phyloP scores from a whole-genome alignment of 2,797 vertebrate genomes.

The Mus spretus region DNA sequence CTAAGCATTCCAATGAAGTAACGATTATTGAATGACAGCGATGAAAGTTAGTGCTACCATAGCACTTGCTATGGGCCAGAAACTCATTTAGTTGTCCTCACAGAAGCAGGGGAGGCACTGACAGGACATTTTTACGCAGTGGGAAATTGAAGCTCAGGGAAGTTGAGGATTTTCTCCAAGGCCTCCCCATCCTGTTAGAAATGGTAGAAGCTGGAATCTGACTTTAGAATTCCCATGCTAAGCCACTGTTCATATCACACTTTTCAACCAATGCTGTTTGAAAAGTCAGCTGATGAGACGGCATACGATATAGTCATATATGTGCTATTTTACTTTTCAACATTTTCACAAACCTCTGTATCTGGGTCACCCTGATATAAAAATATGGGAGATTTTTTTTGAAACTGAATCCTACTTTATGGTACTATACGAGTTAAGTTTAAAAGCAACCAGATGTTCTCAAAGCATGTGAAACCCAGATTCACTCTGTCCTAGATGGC shows the following conservation, averaged over 20 bases:
- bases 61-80: not conserved
- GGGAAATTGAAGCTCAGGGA: constrained; percentile 1
- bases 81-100: not conserved
- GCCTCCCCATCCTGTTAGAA: not conserved
- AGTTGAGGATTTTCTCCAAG: constrained; percentile 6
- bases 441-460: constrained; percentile 85
- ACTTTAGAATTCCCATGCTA: not conserved
- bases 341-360: constrained; percentile 70
- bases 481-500: constrained; percentile 67
- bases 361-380: constrained; percentile 63
- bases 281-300: constrained; percentile 35
- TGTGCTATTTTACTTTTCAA: constrained; percentile 71
- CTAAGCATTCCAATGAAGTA: constrained; percentile 5
- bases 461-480: constrained; percentile 75
- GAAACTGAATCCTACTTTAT: constrained; percentile 78
- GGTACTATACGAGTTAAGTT: constrained; percentile 78
- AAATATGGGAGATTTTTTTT: constrained; percentile 74
- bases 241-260: not conserved
- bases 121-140: not conserved
- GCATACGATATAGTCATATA: constrained; percentile 9
- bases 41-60: not conserved
- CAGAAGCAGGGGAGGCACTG: not conserved
- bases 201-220: not conserved
- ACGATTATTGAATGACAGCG: constrained; percentile 2
- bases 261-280: constrained; percentile 59